Evolutionary conservation across 2,888 invertebrate genomes (phyloP).

Genomic region (Lasioglossum vierecki): DNA sequence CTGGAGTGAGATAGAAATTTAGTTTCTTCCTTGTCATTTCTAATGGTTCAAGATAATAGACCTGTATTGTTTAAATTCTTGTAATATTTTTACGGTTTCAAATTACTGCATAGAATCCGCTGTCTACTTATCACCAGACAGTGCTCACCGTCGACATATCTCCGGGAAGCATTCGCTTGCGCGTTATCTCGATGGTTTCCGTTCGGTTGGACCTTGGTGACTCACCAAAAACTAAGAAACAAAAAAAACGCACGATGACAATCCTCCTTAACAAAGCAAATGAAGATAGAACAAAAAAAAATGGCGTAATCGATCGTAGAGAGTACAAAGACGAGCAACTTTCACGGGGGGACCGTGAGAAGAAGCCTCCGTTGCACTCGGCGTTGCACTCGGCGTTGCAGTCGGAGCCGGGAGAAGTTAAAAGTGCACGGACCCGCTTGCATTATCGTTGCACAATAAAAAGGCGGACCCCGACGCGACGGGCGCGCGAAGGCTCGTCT

Average conservation of each 20-base stretch:
- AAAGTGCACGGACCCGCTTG: constrained; percentile 31
- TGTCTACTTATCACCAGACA: background rate
- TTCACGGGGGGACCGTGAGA: constrained; percentile 23
- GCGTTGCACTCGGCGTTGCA: constrained; percentile 13
- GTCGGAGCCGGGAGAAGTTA: background rate
- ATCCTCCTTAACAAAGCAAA: constrained; percentile 52
- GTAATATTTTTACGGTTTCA: no score
- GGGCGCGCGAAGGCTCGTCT: constrained; percentile 50
- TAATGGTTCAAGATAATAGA: no score
- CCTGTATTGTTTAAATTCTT: no score
- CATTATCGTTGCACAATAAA: constrained; percentile 42
- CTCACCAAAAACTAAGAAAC: constrained; percentile 18
- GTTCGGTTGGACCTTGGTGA: constrained; percentile 42
- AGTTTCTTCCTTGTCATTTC: no score
- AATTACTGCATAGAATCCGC: no score
- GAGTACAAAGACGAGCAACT: constrained; percentile 56
- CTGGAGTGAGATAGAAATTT: no score
- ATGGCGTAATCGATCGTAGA: constrained; percentile 36
- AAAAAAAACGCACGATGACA: constrained; percentile 58
- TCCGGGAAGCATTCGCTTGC: constrained; percentile 29
- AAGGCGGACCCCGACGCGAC: constrained; percentile 6
- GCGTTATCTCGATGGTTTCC: constrained; percentile 4
- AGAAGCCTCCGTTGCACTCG: constrained; percentile 28
- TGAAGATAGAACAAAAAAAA: constrained; percentile 19
- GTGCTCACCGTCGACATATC: constrained; percentile 42